A percentile compares a stretch with the other conserved stretches of the same genome.
These are phyloP conservation scores for Zhuqinia jingwanae DNA, from an alignment of 2,888 invertebrate genomes.

Conservation along the genomic window DNA sequence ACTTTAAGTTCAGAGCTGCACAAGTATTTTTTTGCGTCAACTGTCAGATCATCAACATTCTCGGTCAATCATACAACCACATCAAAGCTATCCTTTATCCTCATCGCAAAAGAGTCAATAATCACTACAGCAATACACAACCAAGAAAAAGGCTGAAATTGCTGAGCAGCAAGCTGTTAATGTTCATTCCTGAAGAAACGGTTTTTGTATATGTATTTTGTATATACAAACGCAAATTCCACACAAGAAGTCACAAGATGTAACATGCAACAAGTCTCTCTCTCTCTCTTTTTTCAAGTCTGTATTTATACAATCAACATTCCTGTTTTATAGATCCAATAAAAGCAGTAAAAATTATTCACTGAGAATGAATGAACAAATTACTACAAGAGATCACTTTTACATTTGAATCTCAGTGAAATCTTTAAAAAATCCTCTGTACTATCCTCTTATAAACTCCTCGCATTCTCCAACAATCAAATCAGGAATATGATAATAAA, in stretches of 20 bases:
- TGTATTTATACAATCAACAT: neutral
- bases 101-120: conserved; percentile 19
- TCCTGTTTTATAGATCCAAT: conserved; percentile 28
- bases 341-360: neutral
- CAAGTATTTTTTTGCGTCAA: neutral
- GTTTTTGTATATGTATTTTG: neutral
- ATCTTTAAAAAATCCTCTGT: neutral
- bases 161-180: too few species aligned
- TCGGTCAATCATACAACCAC: conserved; percentile 12
- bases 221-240: neutral
- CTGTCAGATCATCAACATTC: neutral
- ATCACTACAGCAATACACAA: neutral
- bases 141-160: too few species aligned
- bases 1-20: neutral
- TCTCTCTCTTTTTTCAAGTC: too few species aligned
- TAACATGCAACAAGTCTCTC: neutral
- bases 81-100: neutral
- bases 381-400: neutral
- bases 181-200: too few species aligned
- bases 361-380: neutral
- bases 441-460: neutral
- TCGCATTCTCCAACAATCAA: too few species aligned
- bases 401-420: conserved; percentile 17
- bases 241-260: too few species aligned
- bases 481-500: conserved; percentile 18